These are phyloP conservation scores for Hemiprocne comata DNA, from an alignment of 2,113 vertebrate species.

Conservation along the genomic window DNA sequence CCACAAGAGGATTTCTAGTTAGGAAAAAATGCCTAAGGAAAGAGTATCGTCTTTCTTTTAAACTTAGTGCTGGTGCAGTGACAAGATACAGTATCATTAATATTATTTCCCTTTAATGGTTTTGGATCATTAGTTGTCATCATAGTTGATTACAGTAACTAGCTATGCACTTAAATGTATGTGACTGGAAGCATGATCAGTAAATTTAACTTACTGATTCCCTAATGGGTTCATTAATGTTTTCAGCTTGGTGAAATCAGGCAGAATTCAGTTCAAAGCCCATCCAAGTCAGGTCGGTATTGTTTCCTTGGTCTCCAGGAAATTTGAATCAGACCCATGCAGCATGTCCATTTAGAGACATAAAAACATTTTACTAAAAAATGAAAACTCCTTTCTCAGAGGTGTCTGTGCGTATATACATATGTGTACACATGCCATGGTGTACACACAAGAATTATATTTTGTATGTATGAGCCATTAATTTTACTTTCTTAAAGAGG, in stretches of 20 bases:
- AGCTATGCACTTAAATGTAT: not conserved
- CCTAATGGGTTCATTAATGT: not conserved
- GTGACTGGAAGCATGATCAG: not conserved
- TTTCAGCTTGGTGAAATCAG: not conserved
- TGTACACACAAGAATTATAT: not conserved
- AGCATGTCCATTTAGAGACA: not conserved
- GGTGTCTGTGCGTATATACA: not conserved
- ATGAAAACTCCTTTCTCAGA: not conserved
- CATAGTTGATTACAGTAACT: constrained; percentile 25
- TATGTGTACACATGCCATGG: not conserved
- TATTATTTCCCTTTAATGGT: constrained; percentile 24
- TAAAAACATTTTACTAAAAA: not conserved
- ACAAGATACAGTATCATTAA: not conserved
- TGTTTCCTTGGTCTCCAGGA: not conserved
- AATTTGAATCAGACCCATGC: not conserved
- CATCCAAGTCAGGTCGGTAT: not conserved
- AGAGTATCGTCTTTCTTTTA: not conserved
- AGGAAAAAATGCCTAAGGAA: not conserved
- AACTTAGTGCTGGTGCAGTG: not conserved
- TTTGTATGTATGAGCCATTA: not conserved
- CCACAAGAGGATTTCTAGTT: not conserved
- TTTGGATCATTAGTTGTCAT: constrained; percentile 36
- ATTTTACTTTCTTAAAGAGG: not conserved
- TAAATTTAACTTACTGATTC: constrained; percentile 20
- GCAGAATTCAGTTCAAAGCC: not conserved